Evolutionary conservation across 2,797 vertebrate species (phyloP), one percentile per base, ranked within the genome.

Genomic region (Chrysocyon brachyurus): DNA sequence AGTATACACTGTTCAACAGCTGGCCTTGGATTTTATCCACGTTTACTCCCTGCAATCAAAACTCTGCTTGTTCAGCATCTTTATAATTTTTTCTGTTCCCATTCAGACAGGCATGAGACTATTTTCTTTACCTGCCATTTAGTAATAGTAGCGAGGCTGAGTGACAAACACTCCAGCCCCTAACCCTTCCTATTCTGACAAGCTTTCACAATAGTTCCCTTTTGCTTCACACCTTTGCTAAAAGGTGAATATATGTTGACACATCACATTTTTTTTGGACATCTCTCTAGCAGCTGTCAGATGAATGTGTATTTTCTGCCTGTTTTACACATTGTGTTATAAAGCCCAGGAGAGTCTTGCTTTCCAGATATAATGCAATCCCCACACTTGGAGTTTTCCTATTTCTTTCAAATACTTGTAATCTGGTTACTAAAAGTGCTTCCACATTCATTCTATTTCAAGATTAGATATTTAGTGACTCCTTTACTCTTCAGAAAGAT

Each of bases 161-260:
- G 90, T 97, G 97, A 98, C 97, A 98, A 96, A 95, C 2, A 0
- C 63, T 90, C 46, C 0, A 73, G 87, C 95, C 94, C 93, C 95
- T 81, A 56, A 70, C 40, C 73, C 86, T 92, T 79, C 92, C 64
- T 83, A 54, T 28, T 96, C 54, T 96, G 97, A 98, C 97, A 98
- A 75, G 70, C 84, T 90, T 98, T 98, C 97, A 90, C 97, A 97
- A 97, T 90, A 96, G 72, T 90, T 96, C 90, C 91, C 95, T 82
- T 87, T 96, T 96, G 96, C 91, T 95, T 19, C 1, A 84, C 89
- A 85, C 94, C 95, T 92, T 88, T 96, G 82, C 92, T 91, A 96
- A 98, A 97, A 97, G 93, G 90, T 97, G 96, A 98, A 94, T 84
- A 22, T 0, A 17, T 97, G 94, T 95, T 93, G 94, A 98, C 88